phyloP scores from a whole-genome alignment of 1,140 invertebrate genomes.

The Coptotermes formosanus region DNA sequence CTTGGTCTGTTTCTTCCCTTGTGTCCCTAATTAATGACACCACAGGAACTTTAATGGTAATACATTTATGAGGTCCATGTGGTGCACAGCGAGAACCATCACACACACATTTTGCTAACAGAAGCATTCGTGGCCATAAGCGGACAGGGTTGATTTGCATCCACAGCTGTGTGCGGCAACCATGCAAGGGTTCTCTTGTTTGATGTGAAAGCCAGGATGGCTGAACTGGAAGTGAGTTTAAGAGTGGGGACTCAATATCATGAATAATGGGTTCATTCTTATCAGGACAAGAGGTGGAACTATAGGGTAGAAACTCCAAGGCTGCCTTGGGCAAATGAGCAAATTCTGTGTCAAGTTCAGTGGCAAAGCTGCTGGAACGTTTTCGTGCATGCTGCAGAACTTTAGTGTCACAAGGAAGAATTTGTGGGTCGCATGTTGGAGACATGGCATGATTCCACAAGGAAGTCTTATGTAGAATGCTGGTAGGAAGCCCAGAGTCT shows the following conservation, averaged over 20 bases:
- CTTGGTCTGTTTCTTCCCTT: background rate
- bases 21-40: background rate
- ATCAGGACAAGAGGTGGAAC: background rate
- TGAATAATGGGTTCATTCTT: background rate
- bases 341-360: constrained; percentile 1
- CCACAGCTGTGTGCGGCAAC: background rate
- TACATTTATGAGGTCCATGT: background rate
- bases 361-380: background rate
- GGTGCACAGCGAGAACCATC: background rate
- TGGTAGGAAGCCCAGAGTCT: background rate
- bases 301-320: background rate
- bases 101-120: background rate
- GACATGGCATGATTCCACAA: too few relatives aligned
- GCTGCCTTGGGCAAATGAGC: background rate
- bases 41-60: background rate
- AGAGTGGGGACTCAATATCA: background rate
- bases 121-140: background rate
- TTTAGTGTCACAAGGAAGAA: background rate
- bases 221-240: background rate
- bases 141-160: background rate
- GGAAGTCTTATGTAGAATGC: background rate
- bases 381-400: background rate
- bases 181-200: background rate
- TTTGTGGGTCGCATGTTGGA: too few relatives aligned
- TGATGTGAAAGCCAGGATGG: background rate